Base-by-base conservation (phyloP, 2,888 invertebrate genomes). In the Chrysina gloriosa region DNA sequence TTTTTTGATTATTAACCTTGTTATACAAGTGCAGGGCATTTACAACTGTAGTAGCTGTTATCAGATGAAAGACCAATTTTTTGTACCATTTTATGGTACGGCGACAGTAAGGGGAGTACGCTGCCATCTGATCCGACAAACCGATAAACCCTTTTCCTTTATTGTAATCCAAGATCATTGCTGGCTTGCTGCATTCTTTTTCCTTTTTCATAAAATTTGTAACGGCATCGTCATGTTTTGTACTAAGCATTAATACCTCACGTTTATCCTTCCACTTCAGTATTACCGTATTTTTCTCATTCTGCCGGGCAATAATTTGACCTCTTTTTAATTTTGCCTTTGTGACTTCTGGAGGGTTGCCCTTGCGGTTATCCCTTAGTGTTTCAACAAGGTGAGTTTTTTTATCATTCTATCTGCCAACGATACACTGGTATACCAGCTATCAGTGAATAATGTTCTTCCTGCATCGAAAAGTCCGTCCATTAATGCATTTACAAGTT, bases 191-290 rank as follows among this genome's bases (percentile, higher is more conserved):
- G n/a, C n/a, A n/a, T n/a, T n/a, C n/a, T n/a, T n/a, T n/a, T n/a
- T n/a, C n/a, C n/a, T n/a, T n/a, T n/a, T n/a, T n/a, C n/a, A n/a
- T n/a, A n/a, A n/a, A n/a, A n/a, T n/a, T n/a, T n/a, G n/a, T n/a
- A n/a, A n/a, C n/a, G n/a, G n/a, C n/a, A n/a, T n/a, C n/a, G n/a
- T n/a, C n/a, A 34, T 80, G 76, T 65, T 72, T 74, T 34, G 77
- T 78, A 48, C 74, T 74, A 23, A 79, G 71, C 64, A 77, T 67
- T 34, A 78, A 69, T 19, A 80, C 73, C 42, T 79, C 76, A 31
- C 77, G 69, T 68, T 77, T 78, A 64, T 79, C 77, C 58, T 71
- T 70, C 76, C 78, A 80, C 67, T 77, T 77, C 68, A 72, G 71
- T 6, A 75, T 68, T 45, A 72, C 76, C 45, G 67, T 67, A 64